Conservation (phyloP, 2,888 invertebrate species). For the Trissonchulus latispiculum region DNA sequence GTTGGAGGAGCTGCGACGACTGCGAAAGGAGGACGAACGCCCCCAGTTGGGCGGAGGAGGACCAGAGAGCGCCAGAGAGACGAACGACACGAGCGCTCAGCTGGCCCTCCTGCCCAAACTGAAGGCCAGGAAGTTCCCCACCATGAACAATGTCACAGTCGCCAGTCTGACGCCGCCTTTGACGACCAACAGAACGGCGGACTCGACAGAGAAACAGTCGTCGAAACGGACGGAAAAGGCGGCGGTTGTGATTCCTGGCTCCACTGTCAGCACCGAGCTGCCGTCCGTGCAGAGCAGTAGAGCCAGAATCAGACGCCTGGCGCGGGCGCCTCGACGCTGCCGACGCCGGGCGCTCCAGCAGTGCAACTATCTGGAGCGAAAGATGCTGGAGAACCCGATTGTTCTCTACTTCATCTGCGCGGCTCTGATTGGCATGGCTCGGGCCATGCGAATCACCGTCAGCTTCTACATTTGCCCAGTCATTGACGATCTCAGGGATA, state of each 20-base stretch:
- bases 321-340: conserved; percentile 1
- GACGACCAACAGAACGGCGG: too few relatives aligned
- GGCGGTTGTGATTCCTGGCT: background rate
- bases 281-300: background rate
- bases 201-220: too few relatives aligned
- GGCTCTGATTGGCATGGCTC: conserved; percentile 3
- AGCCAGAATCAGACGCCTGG: background rate
- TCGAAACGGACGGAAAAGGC: too few relatives aligned
- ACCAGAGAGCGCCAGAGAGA: too few relatives aligned
- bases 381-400: conserved; percentile 9
- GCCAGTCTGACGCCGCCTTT: background rate
- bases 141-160: background rate
- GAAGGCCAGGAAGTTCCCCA: background rate
- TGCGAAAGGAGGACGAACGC: background rate
- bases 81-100: background rate
- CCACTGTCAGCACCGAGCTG: background rate
- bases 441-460: conserved; percentile 21
- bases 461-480: conserved; percentile 19
- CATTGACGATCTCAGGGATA: conserved; percentile 13
- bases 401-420: conserved; percentile 20
- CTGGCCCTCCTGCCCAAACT: background rate
- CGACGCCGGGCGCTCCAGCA: background rate
- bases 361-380: conserved; percentile 15
- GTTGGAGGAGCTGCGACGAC: background rate
- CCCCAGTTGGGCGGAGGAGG: too few relatives aligned